Evolutionary conservation across 2,113 vertebrate species (phyloP), one percentile per base, ranked within the genome.

Genomic region (Hystrix brachyura): DNA sequence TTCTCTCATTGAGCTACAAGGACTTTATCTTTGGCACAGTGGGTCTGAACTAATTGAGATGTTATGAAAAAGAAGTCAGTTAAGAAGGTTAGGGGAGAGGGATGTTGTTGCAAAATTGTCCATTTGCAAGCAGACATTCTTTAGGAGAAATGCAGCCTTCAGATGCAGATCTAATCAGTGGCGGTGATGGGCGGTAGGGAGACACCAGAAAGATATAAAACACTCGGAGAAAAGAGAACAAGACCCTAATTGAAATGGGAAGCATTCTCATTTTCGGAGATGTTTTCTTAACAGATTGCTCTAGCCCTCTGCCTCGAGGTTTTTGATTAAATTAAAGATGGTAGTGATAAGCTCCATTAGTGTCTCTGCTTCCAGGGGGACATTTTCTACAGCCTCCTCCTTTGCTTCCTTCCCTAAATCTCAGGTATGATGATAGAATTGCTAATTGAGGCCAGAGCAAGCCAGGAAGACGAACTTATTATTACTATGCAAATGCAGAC

Each of bases 241-340:
- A 97, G 91, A 91, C 80, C 97, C 91, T 98, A 97, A 98, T 92
- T 98, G 98, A 99, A 99, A 99, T 99, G 98, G 98, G 98, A 98
- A 98, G 98, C 97, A 98, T 98, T 98, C 98, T 99, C 98, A 98
- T 99, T 99, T 99, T 97, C 98, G 91, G 98, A 98, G 99, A 99
- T 99, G 98, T 99, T 99, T 99, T 99, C 98, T 99, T 99, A 98
- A 98, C 98, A 98, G 98, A 98, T 98, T 97, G 97, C 96, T 98
- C 94, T 95, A 96, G 95, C 93, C 95, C 91, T 98, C 98, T 83
- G 92, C 99, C 98, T 98, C 92, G 96, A 98, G 97, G 71, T 99
- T 98, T 98, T 94, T 97, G 98, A 98, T 98, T 99, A 98, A 99
- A 98, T 99, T 99, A 99, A 99, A 99, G 98, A 99, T 99, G 98